Evolutionary conservation across 30 jellyfish, hydroid and myxozoan species (phyloP), one percentile per base, ranked within the genome.

Genomic region (Clytia hemisphaerica): DNA sequence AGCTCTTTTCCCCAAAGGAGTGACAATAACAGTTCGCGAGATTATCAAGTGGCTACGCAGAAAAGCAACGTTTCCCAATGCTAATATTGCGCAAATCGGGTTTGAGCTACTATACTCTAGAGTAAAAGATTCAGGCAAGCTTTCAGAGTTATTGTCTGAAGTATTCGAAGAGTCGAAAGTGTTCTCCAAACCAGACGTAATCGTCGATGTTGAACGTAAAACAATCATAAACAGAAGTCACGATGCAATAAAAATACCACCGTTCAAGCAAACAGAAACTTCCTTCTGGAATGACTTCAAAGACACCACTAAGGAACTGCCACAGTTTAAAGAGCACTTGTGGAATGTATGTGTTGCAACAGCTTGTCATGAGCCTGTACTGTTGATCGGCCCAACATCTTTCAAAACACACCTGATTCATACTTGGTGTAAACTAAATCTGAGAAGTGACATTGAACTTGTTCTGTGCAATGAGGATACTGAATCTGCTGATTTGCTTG

Each of bases 401-500:
- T 55, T 22, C 40, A 55, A 55, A 28, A 19, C 69, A 32, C 51
- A 55, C 29, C 40, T 55, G 2, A 55, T 55, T 28, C 42, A 55
- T 32, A 55, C 69, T 4, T 55, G 69, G 69, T 27, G 37, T 14
- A 55, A 55, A 55, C 24, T 55, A 42, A 19, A 55, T 32, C 69
- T 19, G 31, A 24, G 69, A 55, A 32, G n/a, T 2, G 69, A 55
- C 15, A 32, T 4, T 21, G n/a, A 55, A 55, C n/a, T 55, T 19
- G 31, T 55, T 4, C 40, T 55, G n/a, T 55, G 69, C 31, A 55
- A 55, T 21, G 2, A 6, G 2, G 55, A 37, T 16, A 55, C 7
- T 3, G 69, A 55, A 19, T 55, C 69, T 4, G 69, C 69, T 55
- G 69, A 55, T 28, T 55, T 55, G 15, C 31, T 55, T 14, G 69